Base-by-base conservation (phyloP, 2,888 invertebrate species). In the Lasius fuliginosus region DNA sequence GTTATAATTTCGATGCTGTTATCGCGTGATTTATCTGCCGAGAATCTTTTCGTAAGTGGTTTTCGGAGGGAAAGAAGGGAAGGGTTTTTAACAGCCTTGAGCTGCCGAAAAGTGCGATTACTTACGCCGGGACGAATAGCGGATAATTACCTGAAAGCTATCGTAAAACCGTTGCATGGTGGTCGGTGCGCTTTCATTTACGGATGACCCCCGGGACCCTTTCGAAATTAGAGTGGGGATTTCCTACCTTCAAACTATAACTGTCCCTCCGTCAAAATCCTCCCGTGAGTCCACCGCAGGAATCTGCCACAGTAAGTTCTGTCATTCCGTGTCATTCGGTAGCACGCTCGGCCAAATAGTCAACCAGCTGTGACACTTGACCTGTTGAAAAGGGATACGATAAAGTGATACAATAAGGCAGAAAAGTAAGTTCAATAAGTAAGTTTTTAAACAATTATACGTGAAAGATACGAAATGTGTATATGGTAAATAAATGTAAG, bases 111-210 rank as follows among this genome's bases (percentile, higher is more conserved):
- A 53, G 33, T 76, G 69, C 75, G 69, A 82, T 69, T 74, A 46
- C 62, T 77, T 53, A 62, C 62, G 23, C 12, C 18, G 62, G 58
- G 15, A 36, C 71, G 49, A 49, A 53, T 60, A 40, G 73, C n/a
- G 64, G 84, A 86, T 85, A 68, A 89, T 89, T 88, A 87, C 86
- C 86, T 81, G 83, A 40, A 74, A 88, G 62, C 85, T 53, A 58
- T 86, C 85, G 83, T 91, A 87, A 87, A 89, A 85, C 79, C 69
- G 69, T 77, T 83, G 69, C 58, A 60, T 18, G 49, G 23, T 40
- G 62, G 30, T 60, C 27, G 53, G 71, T 40, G 67, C 76, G 75
- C 83, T 74, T 83, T 86, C 77, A 42, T 87, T 88, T 87, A 82
- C 62, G 79, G 42, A 79, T 69, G 77, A 69, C 58, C 69, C 36